Percentiles rank a stretch among this genome's conserved stretches.
Evolutionary conservation across 2,888 invertebrate genomes (phyloP).

Genomic region (Quadroppia sp.): DNA sequence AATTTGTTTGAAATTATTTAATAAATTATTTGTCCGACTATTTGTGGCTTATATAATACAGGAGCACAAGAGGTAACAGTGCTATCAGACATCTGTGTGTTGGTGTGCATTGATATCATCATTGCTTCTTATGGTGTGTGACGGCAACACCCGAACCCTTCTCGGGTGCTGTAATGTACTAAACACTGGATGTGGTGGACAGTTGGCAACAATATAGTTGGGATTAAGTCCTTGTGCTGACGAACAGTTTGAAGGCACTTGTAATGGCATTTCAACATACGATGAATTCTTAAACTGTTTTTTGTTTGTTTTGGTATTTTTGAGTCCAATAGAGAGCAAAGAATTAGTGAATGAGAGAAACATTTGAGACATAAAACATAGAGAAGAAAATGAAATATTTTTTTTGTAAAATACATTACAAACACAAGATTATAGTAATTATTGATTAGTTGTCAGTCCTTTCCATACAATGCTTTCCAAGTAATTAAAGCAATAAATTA

Average conservation of each 20-base stretch:
- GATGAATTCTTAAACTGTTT: slow-evolving; percentile 29
- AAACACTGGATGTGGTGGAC: slow-evolving; percentile 31
- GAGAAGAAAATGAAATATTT: neutral
- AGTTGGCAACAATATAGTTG: slow-evolving; percentile 21
- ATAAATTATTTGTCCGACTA: slow-evolving; percentile 6
- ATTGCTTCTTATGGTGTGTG: slow-evolving; percentile 31
- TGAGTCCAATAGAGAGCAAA: neutral
- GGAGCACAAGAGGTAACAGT: slow-evolving; percentile 25
- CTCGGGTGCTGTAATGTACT: slow-evolving; percentile 41
- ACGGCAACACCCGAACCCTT: slow-evolving; percentile 41
- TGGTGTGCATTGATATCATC: slow-evolving; percentile 41
- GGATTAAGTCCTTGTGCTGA: slow-evolving; percentile 33
- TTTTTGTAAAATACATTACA: neutral
- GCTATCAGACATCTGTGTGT: slow-evolving; percentile 39
- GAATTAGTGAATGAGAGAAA: neutral
- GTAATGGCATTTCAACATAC: slow-evolving; percentile 37
- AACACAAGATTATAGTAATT: slow-evolving; percentile 3
- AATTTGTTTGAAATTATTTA: slow-evolving; percentile 1
- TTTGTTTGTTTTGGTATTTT: neutral
- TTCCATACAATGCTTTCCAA: neutral
- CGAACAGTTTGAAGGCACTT: slow-evolving; percentile 36
- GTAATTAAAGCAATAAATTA: slow-evolving; percentile 32
- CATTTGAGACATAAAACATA: neutral
- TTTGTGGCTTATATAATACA: neutral
- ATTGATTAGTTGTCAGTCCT: neutral